Conservation (phyloP, 2,113 vertebrate genomes). For the Porphyrio hochstetteri region DNA sequence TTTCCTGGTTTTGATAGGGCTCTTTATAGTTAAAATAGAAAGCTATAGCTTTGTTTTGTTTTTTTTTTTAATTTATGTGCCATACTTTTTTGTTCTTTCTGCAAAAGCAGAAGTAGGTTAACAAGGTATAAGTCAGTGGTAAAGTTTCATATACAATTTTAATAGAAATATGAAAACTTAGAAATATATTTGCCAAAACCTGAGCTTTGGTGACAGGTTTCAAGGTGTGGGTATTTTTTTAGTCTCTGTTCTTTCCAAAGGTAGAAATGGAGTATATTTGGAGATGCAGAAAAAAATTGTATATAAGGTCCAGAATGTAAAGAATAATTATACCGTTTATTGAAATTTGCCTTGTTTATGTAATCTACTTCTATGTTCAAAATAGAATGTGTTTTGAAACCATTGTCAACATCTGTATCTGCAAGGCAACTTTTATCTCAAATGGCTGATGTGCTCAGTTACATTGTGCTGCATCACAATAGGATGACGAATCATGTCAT, state of each 20-base stretch:
- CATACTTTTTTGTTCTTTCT: background rate
- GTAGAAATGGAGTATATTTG: background rate
- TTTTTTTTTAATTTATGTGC: background rate
- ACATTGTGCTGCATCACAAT: constrained; percentile 26
- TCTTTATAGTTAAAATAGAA: background rate
- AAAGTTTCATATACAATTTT: background rate
- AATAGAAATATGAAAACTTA: background rate
- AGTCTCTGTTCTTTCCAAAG: background rate
- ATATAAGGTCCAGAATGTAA: background rate
- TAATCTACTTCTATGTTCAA: fast-evolving
- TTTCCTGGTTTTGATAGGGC: background rate
- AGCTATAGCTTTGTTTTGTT: background rate
- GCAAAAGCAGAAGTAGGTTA: background rate
- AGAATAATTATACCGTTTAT: background rate
- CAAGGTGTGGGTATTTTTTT: background rate
- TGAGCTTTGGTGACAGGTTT: background rate
- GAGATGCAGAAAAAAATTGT: background rate
- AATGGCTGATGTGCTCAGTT: constrained; percentile 15
- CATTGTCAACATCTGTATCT: background rate
- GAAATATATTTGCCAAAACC: background rate
- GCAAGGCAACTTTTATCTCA: constrained; percentile 7
- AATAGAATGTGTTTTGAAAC: background rate
- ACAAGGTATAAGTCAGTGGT: background rate
- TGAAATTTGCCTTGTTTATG: background rate
- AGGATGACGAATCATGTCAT: constrained; percentile 48